Conservation (phyloP, 2,797 vertebrate genomes). For the Notamacropus eugenii region DNA sequence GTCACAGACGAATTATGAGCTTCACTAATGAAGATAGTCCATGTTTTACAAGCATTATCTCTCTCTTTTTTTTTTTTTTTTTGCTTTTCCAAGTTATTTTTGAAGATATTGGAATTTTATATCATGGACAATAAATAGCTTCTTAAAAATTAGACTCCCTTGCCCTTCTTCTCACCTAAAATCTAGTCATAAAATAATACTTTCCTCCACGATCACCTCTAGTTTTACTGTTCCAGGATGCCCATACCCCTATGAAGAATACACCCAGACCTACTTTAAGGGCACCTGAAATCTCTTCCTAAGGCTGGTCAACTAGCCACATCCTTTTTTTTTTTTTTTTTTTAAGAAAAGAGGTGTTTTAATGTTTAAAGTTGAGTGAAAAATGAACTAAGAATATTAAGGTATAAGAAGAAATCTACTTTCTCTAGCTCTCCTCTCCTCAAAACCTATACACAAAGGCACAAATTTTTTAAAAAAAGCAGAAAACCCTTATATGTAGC, state of each 20-base stretch:
- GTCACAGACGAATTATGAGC: not conserved
- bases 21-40: not conserved
- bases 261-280: not conserved
- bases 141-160: not conserved
- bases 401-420: not conserved
- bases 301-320: not conserved
- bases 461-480: not conserved
- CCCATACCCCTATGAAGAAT: not conserved
- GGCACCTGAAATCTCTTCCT: not conserved
- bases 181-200: not conserved
- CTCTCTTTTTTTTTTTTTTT: not conserved
- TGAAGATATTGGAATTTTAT: not conserved
- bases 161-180: not conserved
- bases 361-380: not conserved
- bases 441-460: not conserved
- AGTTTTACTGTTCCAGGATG: not conserved
- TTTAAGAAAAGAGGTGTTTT: not conserved
- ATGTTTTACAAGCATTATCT: not conserved
- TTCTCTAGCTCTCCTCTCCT: not conserved
- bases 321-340: not conserved
- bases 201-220: not conserved
- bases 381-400: not conserved
- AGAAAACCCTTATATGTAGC: not conserved
- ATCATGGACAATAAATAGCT: not conserved
- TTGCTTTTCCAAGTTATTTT: not conserved